These are phyloP conservation scores for Melanotaenia trifasciata DNA, from an alignment of 2,797 vertebrate species.

Conservation along the genomic window DNA sequence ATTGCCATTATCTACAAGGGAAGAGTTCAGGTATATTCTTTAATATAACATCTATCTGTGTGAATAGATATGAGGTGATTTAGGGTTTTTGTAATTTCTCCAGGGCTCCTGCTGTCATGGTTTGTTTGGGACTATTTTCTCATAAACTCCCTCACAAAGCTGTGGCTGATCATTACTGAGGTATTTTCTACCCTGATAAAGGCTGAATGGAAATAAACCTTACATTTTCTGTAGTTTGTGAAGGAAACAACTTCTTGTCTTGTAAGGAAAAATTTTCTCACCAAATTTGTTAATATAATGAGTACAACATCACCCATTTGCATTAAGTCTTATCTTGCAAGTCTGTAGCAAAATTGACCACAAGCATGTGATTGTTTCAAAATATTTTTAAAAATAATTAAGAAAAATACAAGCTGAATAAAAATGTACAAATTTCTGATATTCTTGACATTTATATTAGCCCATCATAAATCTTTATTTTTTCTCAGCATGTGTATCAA, in stretches of 20 bases:
- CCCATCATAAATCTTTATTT: not conserved
- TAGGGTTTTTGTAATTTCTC: constrained; percentile 18
- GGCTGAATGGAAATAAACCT: not conserved
- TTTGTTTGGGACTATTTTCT: not conserved
- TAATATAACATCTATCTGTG: not conserved
- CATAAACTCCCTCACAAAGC: constrained; percentile 1
- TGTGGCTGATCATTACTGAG: not conserved
- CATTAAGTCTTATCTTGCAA: not conserved
- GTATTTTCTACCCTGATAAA: not conserved
- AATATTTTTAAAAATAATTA: not conserved
- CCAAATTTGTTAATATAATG: constrained; percentile 7
- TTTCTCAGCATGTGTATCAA: not conserved
- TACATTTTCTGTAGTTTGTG: not conserved
- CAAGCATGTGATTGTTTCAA: not conserved
- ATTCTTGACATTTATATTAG: not conserved
- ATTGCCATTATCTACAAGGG: not conserved
- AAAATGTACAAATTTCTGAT: not conserved
- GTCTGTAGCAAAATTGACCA: not conserved
- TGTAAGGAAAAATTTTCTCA: not conserved
- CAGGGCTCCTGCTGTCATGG: constrained; percentile 1
- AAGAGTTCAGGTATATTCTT: not conserved
- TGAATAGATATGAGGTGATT: constrained; percentile 20
- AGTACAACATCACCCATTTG: not conserved
- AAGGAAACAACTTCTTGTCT: not conserved
- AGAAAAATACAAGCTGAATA: not conserved